phyloP scores from a whole-genome alignment of 2,888 invertebrate species.

The Xanthorhoe spadicearia region DNA sequence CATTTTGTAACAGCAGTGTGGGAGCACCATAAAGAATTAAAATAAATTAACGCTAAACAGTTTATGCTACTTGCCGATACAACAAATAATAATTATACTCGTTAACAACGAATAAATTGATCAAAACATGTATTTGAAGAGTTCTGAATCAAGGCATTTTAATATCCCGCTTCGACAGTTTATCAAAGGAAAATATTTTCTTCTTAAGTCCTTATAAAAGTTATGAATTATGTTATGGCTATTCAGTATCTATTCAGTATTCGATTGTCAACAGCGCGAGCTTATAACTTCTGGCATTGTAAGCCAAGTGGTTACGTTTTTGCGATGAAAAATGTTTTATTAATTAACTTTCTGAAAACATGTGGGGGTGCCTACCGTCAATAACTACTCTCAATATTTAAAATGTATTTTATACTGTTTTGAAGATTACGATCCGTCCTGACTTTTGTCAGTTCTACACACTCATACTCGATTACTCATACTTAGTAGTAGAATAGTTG shows the following conservation, averaged over 20 bases:
- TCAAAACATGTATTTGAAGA: conserved; percentile 5
- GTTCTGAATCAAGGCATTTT: conserved; percentile 19
- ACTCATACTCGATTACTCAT: too few species aligned
- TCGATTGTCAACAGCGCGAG: conserved; percentile 19
- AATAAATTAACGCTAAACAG: too few species aligned
- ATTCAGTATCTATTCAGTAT: conserved; percentile 26
- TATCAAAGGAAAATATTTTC: conserved; percentile 31
- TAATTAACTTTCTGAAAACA: not conserved
- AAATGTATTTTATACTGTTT: too few species aligned
- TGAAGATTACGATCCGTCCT: too few species aligned
- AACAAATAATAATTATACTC: not conserved
- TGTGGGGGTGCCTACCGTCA: not conserved
- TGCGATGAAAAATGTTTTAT: conserved; percentile 4
- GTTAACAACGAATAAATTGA: not conserved
- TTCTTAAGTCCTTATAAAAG: conserved; percentile 26
- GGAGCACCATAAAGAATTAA: too few species aligned
- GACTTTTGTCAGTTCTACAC: too few species aligned
- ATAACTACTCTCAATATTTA: too few species aligned
- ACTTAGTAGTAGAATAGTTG: too few species aligned
- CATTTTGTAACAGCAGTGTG: too few species aligned
- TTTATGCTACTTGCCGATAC: not conserved
- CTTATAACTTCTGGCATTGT: conserved; percentile 17
- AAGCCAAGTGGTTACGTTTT: not conserved
- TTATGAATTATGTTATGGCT: too few species aligned
- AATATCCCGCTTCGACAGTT: conserved; percentile 25